These are phyloP conservation scores for Tuberolachnus salignus DNA, from an alignment of 2,888 invertebrate genomes.

Conservation along the genomic window DNA sequence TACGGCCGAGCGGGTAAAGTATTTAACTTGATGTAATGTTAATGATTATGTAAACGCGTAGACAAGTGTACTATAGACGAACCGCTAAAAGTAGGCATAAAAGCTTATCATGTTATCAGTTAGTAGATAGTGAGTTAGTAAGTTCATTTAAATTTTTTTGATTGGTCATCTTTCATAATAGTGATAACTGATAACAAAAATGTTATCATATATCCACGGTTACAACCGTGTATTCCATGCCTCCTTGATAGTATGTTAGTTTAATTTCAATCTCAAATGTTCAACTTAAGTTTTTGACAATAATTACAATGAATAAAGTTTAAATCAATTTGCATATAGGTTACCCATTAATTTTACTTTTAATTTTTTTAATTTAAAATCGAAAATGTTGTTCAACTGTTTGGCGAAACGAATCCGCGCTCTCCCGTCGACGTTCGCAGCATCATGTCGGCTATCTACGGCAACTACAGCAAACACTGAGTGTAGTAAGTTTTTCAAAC, in stretches of 20 bases:
- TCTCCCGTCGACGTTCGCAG: slow-evolving; percentile 9
- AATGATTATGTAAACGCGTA: too few species aligned
- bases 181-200: too few species aligned
- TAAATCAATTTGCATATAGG: not conserved
- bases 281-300: not conserved
- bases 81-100: too few species aligned
- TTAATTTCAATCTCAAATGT: too few species aligned
- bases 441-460: slow-evolving; percentile 26
- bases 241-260: not conserved
- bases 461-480: not conserved
- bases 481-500: not conserved
- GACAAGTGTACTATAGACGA: too few species aligned
- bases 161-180: too few species aligned
- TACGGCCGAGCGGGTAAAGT: too few species aligned
- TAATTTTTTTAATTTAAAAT: not conserved
- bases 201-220: not conserved
- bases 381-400: slow-evolving; percentile 47
- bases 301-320: not conserved
- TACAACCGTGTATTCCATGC: too few species aligned
- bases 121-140: too few species aligned
- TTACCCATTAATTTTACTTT: not conserved
- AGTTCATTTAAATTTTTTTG: too few species aligned
- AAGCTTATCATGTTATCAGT: too few species aligned
- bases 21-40: too few species aligned
- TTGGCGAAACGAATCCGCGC: slow-evolving; percentile 40